Evolutionary conservation across 2,797 vertebrate species (phyloP), one percentile per base, ranked within the genome.

Genomic region (Labeo calbasu): DNA sequence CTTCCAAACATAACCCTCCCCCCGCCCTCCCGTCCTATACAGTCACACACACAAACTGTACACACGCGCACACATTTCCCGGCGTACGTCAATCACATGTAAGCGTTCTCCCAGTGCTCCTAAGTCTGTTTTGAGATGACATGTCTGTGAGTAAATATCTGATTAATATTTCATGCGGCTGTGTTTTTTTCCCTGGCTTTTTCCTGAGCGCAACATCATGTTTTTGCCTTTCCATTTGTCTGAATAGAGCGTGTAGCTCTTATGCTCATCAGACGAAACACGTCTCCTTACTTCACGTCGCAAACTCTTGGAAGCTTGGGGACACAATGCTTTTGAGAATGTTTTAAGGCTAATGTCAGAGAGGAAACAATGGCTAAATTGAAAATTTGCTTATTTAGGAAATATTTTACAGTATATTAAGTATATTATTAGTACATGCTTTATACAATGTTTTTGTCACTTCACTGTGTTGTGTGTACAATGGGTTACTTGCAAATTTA

Each of bases 91-190:
- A 92, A 86, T 92, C 92, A 92, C 91, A 89, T 87, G 79, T 84
- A 55, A 81, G 36, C 8, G 0, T 87, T 89, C 92, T 91, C 92
- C 72, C 32, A 53, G 4, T 68, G 79, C 23, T 48, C 72, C 28
- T 66, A 51, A 55, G 84, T 72, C 57, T 82, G 79, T 85, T 88
- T 85, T 85, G 66, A 83, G 79, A 85, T 79, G 40, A 21, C 53
- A 83, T 83, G 86, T 91, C 88, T 89, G 88, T 85, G 89, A 88
- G 93, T 94, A 94, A 95, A 94, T 92, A 94, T 90, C 87, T 87
- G 86, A 94, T 95, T 92, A 95, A 96, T 95, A 95, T 94, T 95
- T 95, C 88, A 95, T 94, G 61, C 53, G 88, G 70, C 87, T 88
- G 88, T 92, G 89, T 92, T 92, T 91, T 86, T 87, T 84, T 88